Conservation (phyloP, 2,113 vertebrate genomes). For the Seriola quinqueradiata region DNA sequence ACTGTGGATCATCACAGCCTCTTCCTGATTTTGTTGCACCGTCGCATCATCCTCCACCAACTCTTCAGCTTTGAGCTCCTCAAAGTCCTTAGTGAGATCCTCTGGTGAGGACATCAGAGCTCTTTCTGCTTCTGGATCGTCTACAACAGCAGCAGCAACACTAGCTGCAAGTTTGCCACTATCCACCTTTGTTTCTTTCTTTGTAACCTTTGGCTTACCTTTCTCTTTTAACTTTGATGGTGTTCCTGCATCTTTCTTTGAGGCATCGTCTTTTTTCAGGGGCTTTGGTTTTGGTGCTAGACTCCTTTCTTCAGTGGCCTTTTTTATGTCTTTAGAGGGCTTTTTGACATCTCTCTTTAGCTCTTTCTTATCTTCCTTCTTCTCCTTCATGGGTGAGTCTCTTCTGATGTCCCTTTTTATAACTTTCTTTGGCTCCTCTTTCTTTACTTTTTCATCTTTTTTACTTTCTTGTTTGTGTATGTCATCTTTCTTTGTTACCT, state of each 20-base stretch:
- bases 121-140: constrained; percentile 87
- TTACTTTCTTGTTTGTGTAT: constrained; percentile 86
- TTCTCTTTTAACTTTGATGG: constrained; percentile 91
- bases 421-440: constrained; percentile 90
- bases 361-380: constrained; percentile 92
- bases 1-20: constrained; percentile 78
- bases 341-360: constrained; percentile 89
- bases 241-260: constrained; percentile 86
- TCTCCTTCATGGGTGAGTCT: constrained; percentile 87
- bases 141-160: constrained; percentile 65
- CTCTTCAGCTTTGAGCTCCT: constrained; percentile 92
- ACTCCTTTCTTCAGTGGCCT: constrained; percentile 88
- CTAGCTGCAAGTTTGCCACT: constrained; percentile 69
- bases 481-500: constrained; percentile 85
- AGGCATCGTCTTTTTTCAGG: constrained; percentile 88
- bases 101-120: constrained; percentile 96
- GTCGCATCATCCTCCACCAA: constrained; percentile 82
- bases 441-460: constrained; percentile 89
- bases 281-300: constrained; percentile 89
- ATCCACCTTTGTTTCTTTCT: constrained; percentile 87
- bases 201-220: constrained; percentile 87
- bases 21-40: constrained; percentile 80
- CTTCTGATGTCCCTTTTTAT: constrained; percentile 88
- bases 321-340: constrained; percentile 89
- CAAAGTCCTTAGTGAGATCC: constrained; percentile 97